A percentile compares a stretch with the other conserved stretches of the same genome.
Conservation (phyloP, 1,140 invertebrate species). For the Lanistes nyassanus region DNA sequence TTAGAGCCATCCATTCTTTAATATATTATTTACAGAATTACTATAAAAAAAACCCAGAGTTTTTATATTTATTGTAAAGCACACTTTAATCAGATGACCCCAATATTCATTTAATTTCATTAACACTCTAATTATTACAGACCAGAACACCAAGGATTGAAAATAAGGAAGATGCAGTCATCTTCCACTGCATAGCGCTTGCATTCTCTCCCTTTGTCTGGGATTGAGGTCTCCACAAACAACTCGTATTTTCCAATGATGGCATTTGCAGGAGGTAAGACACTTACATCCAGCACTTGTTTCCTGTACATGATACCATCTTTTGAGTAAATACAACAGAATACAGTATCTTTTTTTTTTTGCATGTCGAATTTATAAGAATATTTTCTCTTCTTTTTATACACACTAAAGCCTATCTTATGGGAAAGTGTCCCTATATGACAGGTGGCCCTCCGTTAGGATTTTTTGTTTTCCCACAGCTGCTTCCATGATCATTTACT, state of each 20-base stretch:
- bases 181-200: conserved; percentile 30
- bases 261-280: conserved; percentile 31
- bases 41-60: too few relatives aligned
- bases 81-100: too few relatives aligned
- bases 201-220: conserved; percentile 19
- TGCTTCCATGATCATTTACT: too few relatives aligned
- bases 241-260: conserved; percentile 48
- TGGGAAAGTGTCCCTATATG: too few relatives aligned
- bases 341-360: not conserved
- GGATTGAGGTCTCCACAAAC: conserved; percentile 41
- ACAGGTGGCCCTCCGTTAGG: too few relatives aligned
- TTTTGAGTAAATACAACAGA: not conserved
- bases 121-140: too few relatives aligned
- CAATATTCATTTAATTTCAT: too few relatives aligned
- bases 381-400: not conserved
- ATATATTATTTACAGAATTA: too few relatives aligned
- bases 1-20: too few relatives aligned
- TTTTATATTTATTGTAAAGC: too few relatives aligned
- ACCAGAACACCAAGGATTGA: conserved; percentile 90
- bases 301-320: not conserved
- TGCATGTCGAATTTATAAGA: not conserved
- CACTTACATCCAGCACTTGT: conserved; percentile 30
- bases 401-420: too few relatives aligned
- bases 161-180: conserved; percentile 75
- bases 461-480: too few relatives aligned